These are phyloP conservation scores for Acromyrmex heyeri DNA, from an alignment of 1,140 invertebrate species.

Conservation along the genomic window DNA sequence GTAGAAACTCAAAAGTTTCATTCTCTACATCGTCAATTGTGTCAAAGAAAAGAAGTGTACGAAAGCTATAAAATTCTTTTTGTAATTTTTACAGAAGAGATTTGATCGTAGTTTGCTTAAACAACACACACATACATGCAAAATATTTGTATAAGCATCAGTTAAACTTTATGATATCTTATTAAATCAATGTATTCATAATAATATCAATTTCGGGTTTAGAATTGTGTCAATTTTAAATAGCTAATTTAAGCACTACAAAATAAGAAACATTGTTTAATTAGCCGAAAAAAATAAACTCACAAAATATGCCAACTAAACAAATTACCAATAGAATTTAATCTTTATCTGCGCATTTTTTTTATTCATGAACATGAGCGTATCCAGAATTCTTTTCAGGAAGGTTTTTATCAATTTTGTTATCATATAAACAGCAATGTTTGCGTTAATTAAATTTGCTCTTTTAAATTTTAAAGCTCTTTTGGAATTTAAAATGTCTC, in stretches of 20 bases:
- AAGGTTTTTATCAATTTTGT: too few relatives aligned
- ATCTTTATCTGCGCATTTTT: too few relatives aligned
- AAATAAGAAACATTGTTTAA: background rate
- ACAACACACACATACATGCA: background rate
- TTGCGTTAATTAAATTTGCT: too few relatives aligned
- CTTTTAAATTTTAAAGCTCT: too few relatives aligned
- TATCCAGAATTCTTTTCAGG: too few relatives aligned
- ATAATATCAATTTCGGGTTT: background rate
- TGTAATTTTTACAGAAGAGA: too few relatives aligned
- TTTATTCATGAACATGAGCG: too few relatives aligned
- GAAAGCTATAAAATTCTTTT: too few relatives aligned
- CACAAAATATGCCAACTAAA: background rate
- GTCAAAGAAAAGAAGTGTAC: too few relatives aligned
- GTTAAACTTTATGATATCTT: background rate
- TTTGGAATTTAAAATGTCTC: too few relatives aligned
- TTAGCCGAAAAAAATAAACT: background rate
- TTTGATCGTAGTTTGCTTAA: background rate
- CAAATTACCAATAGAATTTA: background rate
- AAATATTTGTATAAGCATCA: conserved; percentile 3
- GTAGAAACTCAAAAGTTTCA: background rate
- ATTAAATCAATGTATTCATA: conserved; percentile 14
- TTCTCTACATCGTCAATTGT: background rate
- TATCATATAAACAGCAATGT: too few relatives aligned
- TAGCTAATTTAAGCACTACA: background rate
- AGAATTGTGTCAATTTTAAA: background rate